These are phyloP conservation scores for Ostrea edulis DNA, from an alignment of 1,140 invertebrate species.

Conservation along the genomic window DNA sequence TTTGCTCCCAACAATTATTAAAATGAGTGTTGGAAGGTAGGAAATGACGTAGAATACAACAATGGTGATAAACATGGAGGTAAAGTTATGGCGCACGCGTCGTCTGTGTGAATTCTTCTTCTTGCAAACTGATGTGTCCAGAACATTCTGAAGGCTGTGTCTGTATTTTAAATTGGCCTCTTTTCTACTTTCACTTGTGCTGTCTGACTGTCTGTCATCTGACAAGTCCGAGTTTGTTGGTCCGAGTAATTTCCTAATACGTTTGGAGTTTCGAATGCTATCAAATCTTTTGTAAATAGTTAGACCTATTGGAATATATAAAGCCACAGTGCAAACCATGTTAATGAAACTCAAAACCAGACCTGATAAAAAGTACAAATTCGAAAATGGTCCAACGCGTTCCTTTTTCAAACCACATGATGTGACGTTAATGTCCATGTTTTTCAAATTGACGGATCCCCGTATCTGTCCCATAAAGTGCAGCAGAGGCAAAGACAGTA, in stretches of 20 bases:
- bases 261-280: constrained; percentile 27
- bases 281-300: constrained; percentile 7
- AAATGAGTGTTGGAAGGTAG: constrained; percentile 11
- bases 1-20: background rate
- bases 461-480: background rate
- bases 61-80: constrained; percentile 19
- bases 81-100: constrained; percentile 22
- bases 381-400: background rate
- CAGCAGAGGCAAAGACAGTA: background rate
- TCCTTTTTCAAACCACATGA: background rate
- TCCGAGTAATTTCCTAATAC: constrained; percentile 15
- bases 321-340: constrained; percentile 17
- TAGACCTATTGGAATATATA: constrained; percentile 35
- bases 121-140: background rate
- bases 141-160: background rate
- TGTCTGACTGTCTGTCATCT: background rate
- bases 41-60: constrained; percentile 16
- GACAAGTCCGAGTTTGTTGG: constrained; percentile 1
- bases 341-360: background rate
- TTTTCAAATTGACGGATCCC: background rate
- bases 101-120: constrained; percentile 17
- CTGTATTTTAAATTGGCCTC: background rate
- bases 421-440: background rate
- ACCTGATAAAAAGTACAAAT: background rate
- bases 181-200: background rate